These are phyloP conservation scores for Idris sp. DNA, from an alignment of 1,140 invertebrate genomes.

Conservation along the genomic window DNA sequence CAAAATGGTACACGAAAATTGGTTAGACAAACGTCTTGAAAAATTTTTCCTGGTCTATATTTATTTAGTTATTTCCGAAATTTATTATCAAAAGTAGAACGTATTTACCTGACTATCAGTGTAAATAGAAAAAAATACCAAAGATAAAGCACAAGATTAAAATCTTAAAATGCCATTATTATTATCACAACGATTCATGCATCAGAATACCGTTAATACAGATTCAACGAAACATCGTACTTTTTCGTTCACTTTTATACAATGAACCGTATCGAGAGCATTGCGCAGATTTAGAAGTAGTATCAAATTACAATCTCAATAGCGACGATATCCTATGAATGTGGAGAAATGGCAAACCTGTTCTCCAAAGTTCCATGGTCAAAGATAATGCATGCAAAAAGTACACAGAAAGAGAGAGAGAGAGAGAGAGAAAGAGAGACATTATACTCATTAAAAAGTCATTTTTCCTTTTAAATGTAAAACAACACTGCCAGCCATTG, in stretches of 20 bases:
- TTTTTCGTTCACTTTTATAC: constrained; percentile 48
- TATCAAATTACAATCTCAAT: constrained; percentile 41
- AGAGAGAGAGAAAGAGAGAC: no score
- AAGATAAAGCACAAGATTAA: no score
- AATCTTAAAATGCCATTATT: constrained; percentile 30
- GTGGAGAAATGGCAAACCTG: constrained; percentile 29
- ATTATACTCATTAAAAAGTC: constrained; percentile 23
- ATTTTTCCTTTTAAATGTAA: constrained; percentile 3
- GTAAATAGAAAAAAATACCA: no score
- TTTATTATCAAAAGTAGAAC: no score
- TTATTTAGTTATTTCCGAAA: no score
- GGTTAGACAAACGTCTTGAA: no score
- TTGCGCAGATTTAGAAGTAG: constrained; percentile 50
- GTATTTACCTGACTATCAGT: not conserved
- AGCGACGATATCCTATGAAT: constrained; percentile 12
- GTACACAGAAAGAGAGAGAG: constrained; percentile 6
- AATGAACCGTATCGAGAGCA: constrained; percentile 54
- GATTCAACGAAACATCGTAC: constrained; percentile 33
- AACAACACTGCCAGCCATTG: no score
- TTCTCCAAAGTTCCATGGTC: constrained; percentile 35
- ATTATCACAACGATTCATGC: constrained; percentile 44
- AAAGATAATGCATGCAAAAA: constrained; percentile 28
- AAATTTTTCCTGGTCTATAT: no score
- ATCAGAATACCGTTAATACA: constrained; percentile 54
- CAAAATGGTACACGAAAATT: no score